phyloP scores from a whole-genome alignment of 2,797 vertebrate genomes.

The Sebastes itinus region DNA sequence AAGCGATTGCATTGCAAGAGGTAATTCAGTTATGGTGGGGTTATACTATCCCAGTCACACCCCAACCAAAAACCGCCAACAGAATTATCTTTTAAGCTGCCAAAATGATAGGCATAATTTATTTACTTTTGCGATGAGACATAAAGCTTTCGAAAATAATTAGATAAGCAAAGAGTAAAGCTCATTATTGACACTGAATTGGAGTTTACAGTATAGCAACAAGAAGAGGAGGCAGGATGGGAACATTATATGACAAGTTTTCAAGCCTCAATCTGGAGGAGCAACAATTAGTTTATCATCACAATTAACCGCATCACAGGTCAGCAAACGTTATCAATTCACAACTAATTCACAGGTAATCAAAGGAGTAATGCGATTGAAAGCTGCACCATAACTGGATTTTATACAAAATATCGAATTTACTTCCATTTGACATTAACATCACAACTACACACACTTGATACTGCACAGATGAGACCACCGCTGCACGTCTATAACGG shows the following conservation, averaged over 20 bases:
- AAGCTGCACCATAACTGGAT: constrained; percentile 54
- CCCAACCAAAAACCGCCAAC: constrained; percentile 94
- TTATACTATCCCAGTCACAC: constrained; percentile 99
- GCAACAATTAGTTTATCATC: constrained; percentile 82
- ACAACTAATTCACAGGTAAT: constrained; percentile 63
- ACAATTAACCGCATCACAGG: constrained; percentile 83
- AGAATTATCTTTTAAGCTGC: constrained; percentile 99
- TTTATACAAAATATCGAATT: constrained; percentile 70
- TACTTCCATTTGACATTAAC: constrained; percentile 48
- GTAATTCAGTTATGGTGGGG: constrained; percentile 99
- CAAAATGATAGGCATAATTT: constrained; percentile 99
- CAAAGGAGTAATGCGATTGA: constrained; percentile 39
- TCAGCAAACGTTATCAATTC: constrained; percentile 73
- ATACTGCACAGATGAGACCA: constrained; percentile 10
- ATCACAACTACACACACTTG: constrained; percentile 21
- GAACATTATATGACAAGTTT: constrained; percentile 85
- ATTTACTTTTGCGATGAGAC: constrained; percentile 99
- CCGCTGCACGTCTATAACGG: constrained; percentile 18
- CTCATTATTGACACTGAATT: constrained; percentile 96
- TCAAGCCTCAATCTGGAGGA: constrained; percentile 73
- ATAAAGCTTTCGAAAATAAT: constrained; percentile 99
- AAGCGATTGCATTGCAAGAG: constrained; percentile 99
- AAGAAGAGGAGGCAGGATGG: constrained; percentile 51
- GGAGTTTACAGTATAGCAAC: constrained; percentile 79
- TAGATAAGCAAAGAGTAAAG: constrained; percentile 99